Evolutionary conservation across 92 coral and sea anemone genomes (phyloP).

Genomic region (Pocillopora grandis): DNA sequence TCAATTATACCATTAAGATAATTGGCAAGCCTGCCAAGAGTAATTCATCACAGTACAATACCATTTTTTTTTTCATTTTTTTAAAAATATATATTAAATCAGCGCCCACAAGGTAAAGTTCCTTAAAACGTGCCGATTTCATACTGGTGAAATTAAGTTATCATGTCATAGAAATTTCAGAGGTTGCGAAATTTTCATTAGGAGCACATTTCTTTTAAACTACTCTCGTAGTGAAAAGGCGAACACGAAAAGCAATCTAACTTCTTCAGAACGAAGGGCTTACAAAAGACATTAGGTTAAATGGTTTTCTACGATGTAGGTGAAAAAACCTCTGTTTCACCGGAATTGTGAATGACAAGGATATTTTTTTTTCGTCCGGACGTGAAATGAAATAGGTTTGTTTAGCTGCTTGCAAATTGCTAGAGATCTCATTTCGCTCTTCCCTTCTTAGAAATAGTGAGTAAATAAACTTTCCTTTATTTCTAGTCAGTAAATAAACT

Average conservation of each 20-base stretch:
- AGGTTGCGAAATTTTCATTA: neutral
- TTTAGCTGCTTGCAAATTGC: neutral
- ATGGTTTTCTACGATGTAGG: too few relatives aligned
- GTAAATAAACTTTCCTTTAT: neutral
- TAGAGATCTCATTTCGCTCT: neutral
- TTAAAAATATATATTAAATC: too few relatives aligned
- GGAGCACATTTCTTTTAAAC: neutral
- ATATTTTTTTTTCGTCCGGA: neutral
- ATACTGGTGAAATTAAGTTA: neutral
- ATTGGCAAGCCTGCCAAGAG: too few relatives aligned
- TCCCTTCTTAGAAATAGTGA: neutral
- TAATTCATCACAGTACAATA: too few relatives aligned
- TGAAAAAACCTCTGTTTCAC: slow-evolving; percentile 2
- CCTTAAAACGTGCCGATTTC: neutral
- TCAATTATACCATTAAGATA: too few relatives aligned
- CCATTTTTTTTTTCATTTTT: too few relatives aligned
- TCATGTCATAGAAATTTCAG: neutral
- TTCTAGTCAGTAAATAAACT: neutral
- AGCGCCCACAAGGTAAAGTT: too few relatives aligned
- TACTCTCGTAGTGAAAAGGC: too few relatives aligned
- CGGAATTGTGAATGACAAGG: neutral
- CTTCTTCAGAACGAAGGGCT: neutral
- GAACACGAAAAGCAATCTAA: neutral
- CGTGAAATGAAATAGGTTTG: neutral
- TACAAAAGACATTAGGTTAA: neutral